These are phyloP conservation scores for Hymenochirus boettgeri DNA, from an alignment of 2,113 vertebrate genomes.

Conservation along the genomic window DNA sequence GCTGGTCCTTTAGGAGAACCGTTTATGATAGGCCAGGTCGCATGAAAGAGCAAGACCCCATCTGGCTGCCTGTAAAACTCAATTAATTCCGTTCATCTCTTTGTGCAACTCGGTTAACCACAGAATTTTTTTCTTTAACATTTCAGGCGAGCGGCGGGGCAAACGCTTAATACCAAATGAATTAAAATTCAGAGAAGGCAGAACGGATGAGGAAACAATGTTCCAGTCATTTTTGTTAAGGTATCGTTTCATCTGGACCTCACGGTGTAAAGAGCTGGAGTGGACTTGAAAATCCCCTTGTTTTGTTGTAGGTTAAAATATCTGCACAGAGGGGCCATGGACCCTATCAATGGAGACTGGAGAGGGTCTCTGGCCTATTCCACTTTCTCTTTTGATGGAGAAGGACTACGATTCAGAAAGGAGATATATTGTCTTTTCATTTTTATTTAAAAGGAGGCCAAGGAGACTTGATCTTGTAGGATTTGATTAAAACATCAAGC, in stretches of 20 bases:
- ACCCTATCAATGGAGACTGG: constrained; percentile 47
- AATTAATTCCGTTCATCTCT: constrained; percentile 72
- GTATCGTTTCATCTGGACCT: constrained; percentile 59
- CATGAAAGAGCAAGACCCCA: constrained; percentile 69
- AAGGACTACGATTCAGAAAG: constrained; percentile 49
- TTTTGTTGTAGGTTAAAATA: constrained; percentile 56
- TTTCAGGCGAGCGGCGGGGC: constrained; percentile 56
- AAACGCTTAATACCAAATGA: constrained; percentile 58
- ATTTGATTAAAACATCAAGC: constrained; percentile 58
- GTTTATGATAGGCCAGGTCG: constrained; percentile 61
- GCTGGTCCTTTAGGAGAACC: constrained; percentile 42
- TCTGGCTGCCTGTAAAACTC: constrained; percentile 69
- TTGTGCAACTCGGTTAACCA: constrained; percentile 67
- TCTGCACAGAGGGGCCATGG: constrained; percentile 55
- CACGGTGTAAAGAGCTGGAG: constrained; percentile 49
- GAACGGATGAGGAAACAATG: constrained; percentile 48
- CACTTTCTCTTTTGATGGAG: constrained; percentile 51
- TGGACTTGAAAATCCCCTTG: constrained; percentile 49
- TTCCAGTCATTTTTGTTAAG: constrained; percentile 51
- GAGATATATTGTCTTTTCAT: constrained; percentile 45
- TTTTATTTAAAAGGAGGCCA: constrained; percentile 57
- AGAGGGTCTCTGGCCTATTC: constrained; percentile 50
- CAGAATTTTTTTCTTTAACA: constrained; percentile 65
- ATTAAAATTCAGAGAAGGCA: constrained; percentile 44
- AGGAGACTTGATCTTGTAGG: constrained; percentile 50